Evolutionary conservation across 1,140 invertebrate species (phyloP).

Genomic region (Aphidius ervi): DNA sequence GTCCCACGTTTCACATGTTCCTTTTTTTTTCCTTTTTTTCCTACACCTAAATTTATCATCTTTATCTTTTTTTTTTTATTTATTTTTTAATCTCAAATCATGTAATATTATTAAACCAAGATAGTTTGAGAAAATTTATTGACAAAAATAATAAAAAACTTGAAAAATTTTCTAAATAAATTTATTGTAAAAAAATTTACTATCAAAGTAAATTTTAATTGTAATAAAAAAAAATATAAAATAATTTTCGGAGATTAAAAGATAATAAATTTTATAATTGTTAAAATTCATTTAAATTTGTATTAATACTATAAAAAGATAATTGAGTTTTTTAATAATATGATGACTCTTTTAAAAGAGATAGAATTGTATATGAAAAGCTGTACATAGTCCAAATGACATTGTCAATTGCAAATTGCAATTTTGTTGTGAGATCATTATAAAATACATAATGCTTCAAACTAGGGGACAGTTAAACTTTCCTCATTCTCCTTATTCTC

Average conservation of each 20-base stretch:
- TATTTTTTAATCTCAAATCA: neutral
- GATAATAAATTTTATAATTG: neutral
- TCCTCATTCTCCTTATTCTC: too few relatives aligned
- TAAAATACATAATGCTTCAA: conserved; percentile 49
- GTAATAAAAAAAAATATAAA: too few relatives aligned
- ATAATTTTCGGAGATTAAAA: neutral
- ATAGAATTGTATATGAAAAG: conserved; percentile 1
- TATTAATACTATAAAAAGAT: neutral
- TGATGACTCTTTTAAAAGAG: neutral
- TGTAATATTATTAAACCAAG: neutral
- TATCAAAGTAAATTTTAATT: too few relatives aligned
- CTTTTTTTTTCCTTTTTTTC: conserved; percentile 19
- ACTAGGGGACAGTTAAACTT: conserved; percentile 16
- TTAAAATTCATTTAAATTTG: neutral
- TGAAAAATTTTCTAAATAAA: too few relatives aligned
- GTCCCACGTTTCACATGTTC: neutral
- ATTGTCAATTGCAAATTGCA: conserved; percentile 44
- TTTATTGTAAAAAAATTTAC: too few relatives aligned
- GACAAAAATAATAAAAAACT: too few relatives aligned
- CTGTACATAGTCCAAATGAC: conserved; percentile 1
- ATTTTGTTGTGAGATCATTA: conserved; percentile 53
- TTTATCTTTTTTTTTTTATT: neutral
- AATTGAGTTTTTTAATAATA: neutral
- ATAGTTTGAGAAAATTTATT: too few relatives aligned
- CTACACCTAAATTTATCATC: conserved; percentile 1